Base-by-base conservation (phyloP, 2,888 invertebrate genomes). In the Mesodorylaimus sp. region DNA sequence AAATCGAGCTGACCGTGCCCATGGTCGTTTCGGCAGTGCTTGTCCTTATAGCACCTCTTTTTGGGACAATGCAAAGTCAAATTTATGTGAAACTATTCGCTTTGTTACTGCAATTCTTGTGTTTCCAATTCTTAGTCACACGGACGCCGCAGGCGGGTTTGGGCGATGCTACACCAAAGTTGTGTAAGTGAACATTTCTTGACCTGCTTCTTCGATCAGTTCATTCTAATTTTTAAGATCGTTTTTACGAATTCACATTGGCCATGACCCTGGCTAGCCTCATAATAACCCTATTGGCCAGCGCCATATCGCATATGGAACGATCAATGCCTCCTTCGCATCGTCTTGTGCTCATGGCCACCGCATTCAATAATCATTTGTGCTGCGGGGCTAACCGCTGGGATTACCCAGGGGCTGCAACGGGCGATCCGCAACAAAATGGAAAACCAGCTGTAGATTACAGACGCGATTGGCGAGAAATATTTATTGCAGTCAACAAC, bases 1-100 rank as follows among this genome's bases (percentile, higher is more conserved):
- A 57, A 37, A 57, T 61, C 36, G 60, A 61, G 45, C 53, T 61
- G 39, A 57, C 57, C 32, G 51, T 61, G 25, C 61, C 61, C 1
- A 60, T 61, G 32, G 54, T 58, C 29, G 57, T 61, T 32, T 59
- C 58, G 1, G 61, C 59, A 19, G 47, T 60, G 1, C 54, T 61
- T 29, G 53, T 60, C 16, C 53, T 61, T 23, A 52, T 59, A 42
- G 57, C 60, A 7, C 61, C 60, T 10, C 58, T 61, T 49, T 60
- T 61, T 50, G 61, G 61, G n/a, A 56, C 56, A 37, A 59, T 61
- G 55, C 42, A 56, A 16, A 57, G 59, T 43, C 54, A 59, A 55
- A 53, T 59, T 41, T 55, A 58, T 45, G 60, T 61, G 37, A 61
- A 61, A 48, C 56, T 60, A 55, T 61, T 61, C 53, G 59, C 60